phyloP scores from a whole-genome alignment of 2,113 vertebrate species.

The Pseudopipra pipra region DNA sequence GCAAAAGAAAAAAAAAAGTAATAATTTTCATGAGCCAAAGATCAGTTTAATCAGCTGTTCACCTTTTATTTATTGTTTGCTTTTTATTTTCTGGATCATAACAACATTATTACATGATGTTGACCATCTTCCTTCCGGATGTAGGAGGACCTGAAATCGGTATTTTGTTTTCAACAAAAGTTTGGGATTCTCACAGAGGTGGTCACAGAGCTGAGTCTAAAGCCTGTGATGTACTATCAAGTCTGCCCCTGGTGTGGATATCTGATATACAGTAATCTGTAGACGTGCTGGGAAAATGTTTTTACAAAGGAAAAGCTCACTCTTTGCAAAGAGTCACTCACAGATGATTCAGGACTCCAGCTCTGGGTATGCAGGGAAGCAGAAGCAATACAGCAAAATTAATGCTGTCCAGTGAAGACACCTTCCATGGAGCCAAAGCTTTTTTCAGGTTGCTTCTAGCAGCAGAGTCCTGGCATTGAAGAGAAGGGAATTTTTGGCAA shows the following conservation, averaged over 20 bases:
- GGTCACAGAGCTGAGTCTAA: background rate
- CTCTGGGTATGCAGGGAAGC: background rate
- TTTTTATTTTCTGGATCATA: background rate
- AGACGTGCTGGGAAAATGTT: background rate
- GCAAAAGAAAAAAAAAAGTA: no score
- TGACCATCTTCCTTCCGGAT: background rate
- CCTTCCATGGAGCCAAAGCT: background rate
- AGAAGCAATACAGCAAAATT: background rate
- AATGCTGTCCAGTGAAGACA: background rate
- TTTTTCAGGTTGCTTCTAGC: background rate
- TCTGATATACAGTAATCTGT: background rate
- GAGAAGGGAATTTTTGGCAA: background rate
- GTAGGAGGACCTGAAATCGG: background rate
- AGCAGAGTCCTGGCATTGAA: background rate
- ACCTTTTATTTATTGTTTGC: no score
- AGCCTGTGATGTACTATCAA: background rate
- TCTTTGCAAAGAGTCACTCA: background rate
- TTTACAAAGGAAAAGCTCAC: background rate
- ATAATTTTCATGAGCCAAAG: background rate
- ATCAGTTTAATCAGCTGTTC: background rate
- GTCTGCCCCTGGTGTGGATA: background rate
- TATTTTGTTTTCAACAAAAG: background rate
- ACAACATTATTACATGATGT: background rate
- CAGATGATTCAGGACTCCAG: background rate
- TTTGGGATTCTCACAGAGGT: background rate